phyloP scores from a whole-genome alignment of 2,888 invertebrate genomes.

The Meandrusa payeni region DNA sequence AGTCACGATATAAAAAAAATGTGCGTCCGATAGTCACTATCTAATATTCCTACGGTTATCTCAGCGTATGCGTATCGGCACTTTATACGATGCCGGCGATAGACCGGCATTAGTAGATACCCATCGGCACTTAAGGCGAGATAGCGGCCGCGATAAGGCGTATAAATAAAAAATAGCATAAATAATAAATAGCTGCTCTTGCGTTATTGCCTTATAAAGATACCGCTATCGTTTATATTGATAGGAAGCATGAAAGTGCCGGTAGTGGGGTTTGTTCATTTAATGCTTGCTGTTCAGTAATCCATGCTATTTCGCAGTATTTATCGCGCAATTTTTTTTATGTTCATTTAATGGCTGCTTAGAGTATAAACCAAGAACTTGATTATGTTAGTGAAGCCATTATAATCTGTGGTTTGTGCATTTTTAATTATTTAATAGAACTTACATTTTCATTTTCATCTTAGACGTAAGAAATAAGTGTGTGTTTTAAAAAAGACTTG shows the following conservation, averaged over 20 bases:
- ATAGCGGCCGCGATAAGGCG: conserved; percentile 51
- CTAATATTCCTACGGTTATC: conserved; percentile 29
- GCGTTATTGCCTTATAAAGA: conserved; percentile 63
- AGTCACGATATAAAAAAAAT: conserved; percentile 1
- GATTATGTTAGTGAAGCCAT: no score
- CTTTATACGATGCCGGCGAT: conserved; percentile 61
- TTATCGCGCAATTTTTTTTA: conserved; percentile 5
- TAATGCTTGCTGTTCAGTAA: conserved; percentile 31
- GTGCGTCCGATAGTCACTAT: conserved; percentile 23
- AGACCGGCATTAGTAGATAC: conserved; percentile 63
- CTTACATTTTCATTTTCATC: no score
- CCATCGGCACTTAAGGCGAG: conserved; percentile 68
- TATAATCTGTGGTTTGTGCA: no score
- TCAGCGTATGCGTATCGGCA: conserved; percentile 30
- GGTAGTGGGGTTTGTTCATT: conserved; percentile 47
- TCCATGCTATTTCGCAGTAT: conserved; percentile 7
- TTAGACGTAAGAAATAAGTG: no score
- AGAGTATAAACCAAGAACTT: no score
- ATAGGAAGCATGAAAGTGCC: conserved; percentile 42
- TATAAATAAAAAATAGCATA: conserved; percentile 75
- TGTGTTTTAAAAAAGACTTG: no score
- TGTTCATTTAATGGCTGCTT: neutral
- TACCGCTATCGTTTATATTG: conserved; percentile 58
- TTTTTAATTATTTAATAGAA: no score
- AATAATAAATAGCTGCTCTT: conserved; percentile 65